phyloP scores from a whole-genome alignment of 1,140 invertebrate species.

The Hylyphantes graminicola region DNA sequence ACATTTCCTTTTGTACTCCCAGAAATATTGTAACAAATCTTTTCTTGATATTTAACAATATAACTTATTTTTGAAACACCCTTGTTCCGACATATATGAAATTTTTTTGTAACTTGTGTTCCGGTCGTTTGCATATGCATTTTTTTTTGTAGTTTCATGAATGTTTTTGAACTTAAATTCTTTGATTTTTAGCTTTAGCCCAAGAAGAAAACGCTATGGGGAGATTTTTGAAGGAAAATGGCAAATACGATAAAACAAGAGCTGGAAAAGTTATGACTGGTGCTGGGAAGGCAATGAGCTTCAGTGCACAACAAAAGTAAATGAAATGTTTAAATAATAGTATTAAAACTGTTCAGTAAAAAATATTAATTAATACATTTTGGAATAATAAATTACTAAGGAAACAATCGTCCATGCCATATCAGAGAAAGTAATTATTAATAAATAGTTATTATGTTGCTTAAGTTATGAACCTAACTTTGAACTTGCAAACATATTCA shows the following conservation, averaged over 20 bases:
- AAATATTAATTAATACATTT: neutral
- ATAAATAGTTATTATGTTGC: neutral
- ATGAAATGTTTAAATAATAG: neutral
- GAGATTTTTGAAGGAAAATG: constrained; percentile 92
- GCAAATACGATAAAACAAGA: constrained; percentile 86
- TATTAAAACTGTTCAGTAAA: neutral
- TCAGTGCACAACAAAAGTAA: constrained; percentile 88
- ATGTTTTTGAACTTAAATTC: neutral
- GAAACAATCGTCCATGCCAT: neutral
- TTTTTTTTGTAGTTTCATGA: neutral
- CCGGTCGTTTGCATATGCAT: neutral
- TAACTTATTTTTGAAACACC: neutral
- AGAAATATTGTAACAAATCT: too few species aligned
- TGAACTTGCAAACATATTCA: too few species aligned
- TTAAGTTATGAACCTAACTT: too few species aligned
- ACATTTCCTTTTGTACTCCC: too few species aligned
- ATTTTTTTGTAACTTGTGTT: neutral
- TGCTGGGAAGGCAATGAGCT: constrained; percentile 93
- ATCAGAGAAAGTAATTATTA: neutral
- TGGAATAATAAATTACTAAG: neutral
- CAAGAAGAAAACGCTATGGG: constrained; percentile 97
- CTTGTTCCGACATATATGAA: neutral
- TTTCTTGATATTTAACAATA: neutral
- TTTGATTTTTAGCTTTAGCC: constrained; percentile 76
- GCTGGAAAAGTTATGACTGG: constrained; percentile 94